phyloP scores from a whole-genome alignment of 2,797 vertebrate genomes.

The Macrochelys suwanniensis region DNA sequence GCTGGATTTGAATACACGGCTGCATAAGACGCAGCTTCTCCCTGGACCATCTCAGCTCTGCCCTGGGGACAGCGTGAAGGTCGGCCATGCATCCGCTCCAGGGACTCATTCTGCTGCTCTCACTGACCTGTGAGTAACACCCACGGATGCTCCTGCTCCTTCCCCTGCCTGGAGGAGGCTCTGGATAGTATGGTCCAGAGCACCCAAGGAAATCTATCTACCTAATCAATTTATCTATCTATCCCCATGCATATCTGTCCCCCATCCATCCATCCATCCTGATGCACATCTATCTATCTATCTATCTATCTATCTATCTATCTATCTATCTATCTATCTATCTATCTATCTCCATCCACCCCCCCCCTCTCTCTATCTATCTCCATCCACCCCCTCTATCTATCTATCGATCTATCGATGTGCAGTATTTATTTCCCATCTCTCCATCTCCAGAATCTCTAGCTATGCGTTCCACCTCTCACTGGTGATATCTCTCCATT shows the following conservation, averaged over 20 bases:
- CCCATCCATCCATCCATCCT: no score
- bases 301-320: no score
- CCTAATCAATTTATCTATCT: no score
- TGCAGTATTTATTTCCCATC: neutral
- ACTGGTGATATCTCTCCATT: neutral
- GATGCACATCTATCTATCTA: no score
- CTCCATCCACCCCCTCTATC: no score
- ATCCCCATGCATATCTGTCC: no score
- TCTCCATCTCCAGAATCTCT: neutral
- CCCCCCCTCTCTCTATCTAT: no score
- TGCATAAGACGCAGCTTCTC: neutral
- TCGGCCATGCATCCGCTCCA: neutral
- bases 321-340: neutral
- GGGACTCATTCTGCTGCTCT: neutral
- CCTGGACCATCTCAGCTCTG: neutral
- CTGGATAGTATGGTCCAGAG: no score
- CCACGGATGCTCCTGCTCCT: accelerated
- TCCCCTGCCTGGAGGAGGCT: neutral
- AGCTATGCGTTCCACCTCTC: neutral
- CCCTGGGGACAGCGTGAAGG: neutral
- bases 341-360: neutral
- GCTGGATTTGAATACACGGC: neutral
- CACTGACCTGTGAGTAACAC: neutral
- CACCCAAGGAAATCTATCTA: neutral
- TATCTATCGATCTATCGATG: neutral